These are phyloP conservation scores for Parauchenoglanis ngamensis DNA, from an alignment of 2,797 vertebrate genomes.

Conservation along the genomic window DNA sequence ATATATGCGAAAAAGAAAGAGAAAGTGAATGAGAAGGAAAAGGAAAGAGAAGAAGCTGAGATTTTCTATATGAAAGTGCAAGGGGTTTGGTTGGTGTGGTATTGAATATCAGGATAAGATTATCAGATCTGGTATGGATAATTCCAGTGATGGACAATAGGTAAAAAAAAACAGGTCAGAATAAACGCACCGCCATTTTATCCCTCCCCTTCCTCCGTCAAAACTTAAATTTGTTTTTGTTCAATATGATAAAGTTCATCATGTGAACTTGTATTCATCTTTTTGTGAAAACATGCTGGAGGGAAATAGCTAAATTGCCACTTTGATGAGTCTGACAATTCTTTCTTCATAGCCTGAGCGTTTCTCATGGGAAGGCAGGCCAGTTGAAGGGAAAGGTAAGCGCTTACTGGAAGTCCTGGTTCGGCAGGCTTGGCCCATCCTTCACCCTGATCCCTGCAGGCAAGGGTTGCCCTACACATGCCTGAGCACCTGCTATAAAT, in stretches of 20 bases:
- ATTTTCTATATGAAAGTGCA: conserved; percentile 23
- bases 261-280: not conserved
- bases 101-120: conserved; percentile 41
- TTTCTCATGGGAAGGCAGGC: conserved; percentile 54
- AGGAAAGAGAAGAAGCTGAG: conserved; percentile 46
- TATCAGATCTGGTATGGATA: conserved; percentile 4
- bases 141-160: not conserved
- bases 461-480: conserved; percentile 50
- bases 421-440: conserved; percentile 55
- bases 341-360: conserved; percentile 37
- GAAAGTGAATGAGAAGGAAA: conserved; percentile 4
- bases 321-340: conserved; percentile 37
- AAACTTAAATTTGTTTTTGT: not conserved
- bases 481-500: conserved; percentile 54
- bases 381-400: conserved; percentile 47
- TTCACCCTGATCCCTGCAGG: conserved; percentile 57
- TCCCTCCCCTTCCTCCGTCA: not conserved
- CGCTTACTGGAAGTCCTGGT: conserved; percentile 59
- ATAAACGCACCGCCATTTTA: not conserved
- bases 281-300: conserved; percentile 41
- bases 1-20: not conserved
- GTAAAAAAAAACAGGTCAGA: not conserved
- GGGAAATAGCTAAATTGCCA: conserved; percentile 33
- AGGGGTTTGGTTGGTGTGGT: conserved; percentile 3
- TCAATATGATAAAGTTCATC: not conserved